A percentile compares a stretch with the other conserved stretches of the same genome.
Conservation (phyloP, 1,140 invertebrate species). For the Trigoniulus corallinus region DNA sequence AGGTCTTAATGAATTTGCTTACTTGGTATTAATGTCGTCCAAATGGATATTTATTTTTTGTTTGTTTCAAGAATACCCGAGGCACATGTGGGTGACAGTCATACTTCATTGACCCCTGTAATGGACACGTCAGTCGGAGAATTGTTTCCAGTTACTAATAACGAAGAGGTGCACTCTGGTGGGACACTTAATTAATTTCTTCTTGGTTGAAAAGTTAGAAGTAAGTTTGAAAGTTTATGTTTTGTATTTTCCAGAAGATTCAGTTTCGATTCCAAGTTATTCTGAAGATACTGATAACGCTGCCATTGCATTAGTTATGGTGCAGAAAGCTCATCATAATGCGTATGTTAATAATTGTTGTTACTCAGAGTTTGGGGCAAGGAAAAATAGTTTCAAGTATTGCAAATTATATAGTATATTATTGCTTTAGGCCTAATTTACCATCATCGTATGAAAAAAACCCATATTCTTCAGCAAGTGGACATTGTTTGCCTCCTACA, state of each 20-base stretch:
- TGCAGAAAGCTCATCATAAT: slow-evolving; percentile 7
- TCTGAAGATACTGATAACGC: slow-evolving; percentile 24
- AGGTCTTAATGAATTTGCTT: no score
- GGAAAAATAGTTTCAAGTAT: no score
- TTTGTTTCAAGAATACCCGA: background rate
- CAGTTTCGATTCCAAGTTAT: slow-evolving; percentile 25
- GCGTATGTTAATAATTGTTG: background rate
- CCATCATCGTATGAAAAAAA: no score
- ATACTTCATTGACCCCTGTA: slow-evolving; percentile 29
- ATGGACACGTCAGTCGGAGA: slow-evolving; percentile 29
- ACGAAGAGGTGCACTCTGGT: slow-evolving; percentile 20
- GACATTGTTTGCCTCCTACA: no score
- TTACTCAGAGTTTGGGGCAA: no score
- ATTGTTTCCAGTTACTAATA: slow-evolving; percentile 29
- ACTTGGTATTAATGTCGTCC: no score
- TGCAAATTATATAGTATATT: no score
- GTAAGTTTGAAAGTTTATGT: background rate
- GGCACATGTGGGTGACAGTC: no score
- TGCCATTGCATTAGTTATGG: slow-evolving; percentile 20
- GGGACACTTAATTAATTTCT: no score
- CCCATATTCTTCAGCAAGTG: no score
- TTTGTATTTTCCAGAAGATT: slow-evolving; percentile 20
- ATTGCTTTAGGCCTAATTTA: no score
- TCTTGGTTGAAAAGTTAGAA: background rate
- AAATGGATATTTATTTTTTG: no score